Percentiles rank a stretch among this genome's conserved stretches.
phyloP scores from a whole-genome alignment of 2,797 vertebrate species.

The Intellagama lesueurii region DNA sequence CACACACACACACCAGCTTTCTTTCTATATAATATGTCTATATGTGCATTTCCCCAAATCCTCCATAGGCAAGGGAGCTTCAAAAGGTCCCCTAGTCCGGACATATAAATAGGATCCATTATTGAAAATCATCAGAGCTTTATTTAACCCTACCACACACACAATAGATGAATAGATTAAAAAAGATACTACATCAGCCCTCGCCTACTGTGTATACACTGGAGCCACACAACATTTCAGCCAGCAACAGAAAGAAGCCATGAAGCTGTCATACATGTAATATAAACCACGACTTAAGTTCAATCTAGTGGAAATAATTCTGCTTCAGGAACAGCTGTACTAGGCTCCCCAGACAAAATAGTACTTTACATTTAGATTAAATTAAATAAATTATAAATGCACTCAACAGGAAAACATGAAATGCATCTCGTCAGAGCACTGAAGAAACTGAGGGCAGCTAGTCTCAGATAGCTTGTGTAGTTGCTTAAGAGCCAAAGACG shows the following conservation, averaged over 20 bases:
- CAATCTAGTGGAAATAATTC: slow-evolving; percentile 54
- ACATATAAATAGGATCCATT: no score
- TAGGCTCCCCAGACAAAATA: slow-evolving; percentile 44
- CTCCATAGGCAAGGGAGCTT: no score
- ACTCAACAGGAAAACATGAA: slow-evolving; percentile 32
- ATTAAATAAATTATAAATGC: slow-evolving; percentile 59
- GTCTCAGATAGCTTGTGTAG: slow-evolving; percentile 55
- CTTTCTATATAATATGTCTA: no score
- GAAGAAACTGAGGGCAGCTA: slow-evolving; percentile 50
- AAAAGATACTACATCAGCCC: neutral
- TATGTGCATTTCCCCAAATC: no score
- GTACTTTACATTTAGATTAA: slow-evolving; percentile 32
- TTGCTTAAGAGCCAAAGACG: slow-evolving; percentile 48
- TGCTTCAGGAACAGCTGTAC: slow-evolving; percentile 1
- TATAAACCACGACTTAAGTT: slow-evolving; percentile 51
- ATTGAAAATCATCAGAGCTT: no score
- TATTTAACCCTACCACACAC: neutral
- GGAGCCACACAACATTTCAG: neutral
- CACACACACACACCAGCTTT: no score
- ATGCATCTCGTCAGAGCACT: slow-evolving; percentile 54
- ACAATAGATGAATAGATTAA: neutral
- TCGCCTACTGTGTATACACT: neutral
- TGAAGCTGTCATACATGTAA: slow-evolving; percentile 39
- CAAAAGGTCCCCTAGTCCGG: no score
- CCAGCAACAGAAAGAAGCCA: slow-evolving; percentile 36